Evolutionary conservation across 1,140 invertebrate species (phyloP), one percentile per base, ranked within the genome.

Genomic region (Asbolus verrucosus): DNA sequence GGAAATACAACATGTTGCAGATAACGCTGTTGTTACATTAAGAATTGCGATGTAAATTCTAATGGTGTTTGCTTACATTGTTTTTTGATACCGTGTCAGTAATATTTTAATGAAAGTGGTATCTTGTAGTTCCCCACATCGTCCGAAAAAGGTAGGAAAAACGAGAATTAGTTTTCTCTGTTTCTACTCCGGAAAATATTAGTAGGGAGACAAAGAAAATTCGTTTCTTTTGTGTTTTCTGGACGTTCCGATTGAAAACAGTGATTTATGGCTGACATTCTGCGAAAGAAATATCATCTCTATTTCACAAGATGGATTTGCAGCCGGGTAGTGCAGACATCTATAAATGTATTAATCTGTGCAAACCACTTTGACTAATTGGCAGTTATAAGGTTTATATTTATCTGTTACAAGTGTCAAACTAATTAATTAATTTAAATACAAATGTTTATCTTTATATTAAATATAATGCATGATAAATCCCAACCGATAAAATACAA

Each of bases 281-380:
- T 38, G 31, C 41, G 15, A 61, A 69, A 63, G 71, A 65, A 63
- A 69, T 69, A 72, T 72, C 67, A 72, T 72, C 71, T 72, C 67
- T 69, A 72, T 72, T 72, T 69, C 61, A 27, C 15, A 38, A 18
- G 43, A 67, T 43, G 33, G 39, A 62, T 67, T 36, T 6, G 27
- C 11, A 2, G 2, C 8, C 2, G 19, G 6, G 16, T 8, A 11
- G 11, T 6, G 8, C 21, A 54, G 19, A 27, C 21, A 15, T 38
- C 61, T 31, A 63, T 39, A 63, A 63, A 63, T 63, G 16, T 39
- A 39, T 38, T 38, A 36, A 62, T 38, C n/a, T 4, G 15, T 6
- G 33, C 5, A 36, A 36, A 36, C 6, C 50, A 21, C 15, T 0
- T 24, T n/a, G 50, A 2, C 11, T 11, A 36, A n/a, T 36, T 36